Base-by-base conservation (phyloP, 1,140 invertebrate species). In the Pseudomyrmex dendroicus region DNA sequence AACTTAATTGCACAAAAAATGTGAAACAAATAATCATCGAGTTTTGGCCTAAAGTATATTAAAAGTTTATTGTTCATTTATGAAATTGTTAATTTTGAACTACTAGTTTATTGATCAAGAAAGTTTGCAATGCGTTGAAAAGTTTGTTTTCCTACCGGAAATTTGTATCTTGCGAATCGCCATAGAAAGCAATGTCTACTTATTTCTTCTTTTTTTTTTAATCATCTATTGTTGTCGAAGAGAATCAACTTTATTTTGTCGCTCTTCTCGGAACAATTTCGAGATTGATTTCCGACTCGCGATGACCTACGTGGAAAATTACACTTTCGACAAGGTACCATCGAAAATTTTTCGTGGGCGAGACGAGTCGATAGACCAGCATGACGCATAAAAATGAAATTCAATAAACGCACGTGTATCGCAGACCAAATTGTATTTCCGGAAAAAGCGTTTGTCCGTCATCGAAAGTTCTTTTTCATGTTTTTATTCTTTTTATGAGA, bases 351-450 rank as follows among this genome's bases (percentile, higher is more conserved):
- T 77, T 1, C 50, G 13, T 35, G 35, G 22, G 7, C 15, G 44
- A 52, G 46, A 35, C 48, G 50, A 8, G 13, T 77, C 12, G 46
- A 17, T 17, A 15, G 4, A 35, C 10, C 17, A 50, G n/a, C 12
- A n/a, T 73, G 44, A 10, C 12, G 20, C 20, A 77, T 56, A 7
- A 56, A 77, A 77, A 77, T 67, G 17, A 77, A 77, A 67, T 77
- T 56, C 63, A 77, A 77, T 77, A 77, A 77, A 56, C 17, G 17
- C 17, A 56, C 35, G 2, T 68, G 15, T 77, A 46, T 68, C 50
- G 52, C 25, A 46, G 63, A 64, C 12, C 48, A 10, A 64, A 77
- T 67, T 67, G 62, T 77, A 67, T 77, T 68, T 77, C 50, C 63
- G 48, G 13, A 22, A 13, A 7, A 77, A 77, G 35, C 35, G 9